Conservation (phyloP, 2,113 vertebrate species). For the Lagenorhynchus albirostris region DNA sequence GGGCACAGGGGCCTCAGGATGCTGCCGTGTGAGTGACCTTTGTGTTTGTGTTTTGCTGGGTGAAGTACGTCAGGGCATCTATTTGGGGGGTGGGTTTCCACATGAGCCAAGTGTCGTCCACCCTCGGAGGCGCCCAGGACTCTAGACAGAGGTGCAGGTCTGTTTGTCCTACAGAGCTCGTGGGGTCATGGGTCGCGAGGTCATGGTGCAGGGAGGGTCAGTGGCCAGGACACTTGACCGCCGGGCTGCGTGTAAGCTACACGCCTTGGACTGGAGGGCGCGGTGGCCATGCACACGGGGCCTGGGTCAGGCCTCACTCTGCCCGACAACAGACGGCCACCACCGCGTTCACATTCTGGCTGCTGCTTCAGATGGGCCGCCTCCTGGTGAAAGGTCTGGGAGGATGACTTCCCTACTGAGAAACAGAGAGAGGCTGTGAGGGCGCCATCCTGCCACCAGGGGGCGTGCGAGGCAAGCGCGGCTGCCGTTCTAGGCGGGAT, state of each 20-base stretch:
- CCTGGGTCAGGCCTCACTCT: neutral
- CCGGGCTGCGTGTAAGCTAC: neutral
- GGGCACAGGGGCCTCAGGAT: accelerated
- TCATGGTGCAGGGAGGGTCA: neutral
- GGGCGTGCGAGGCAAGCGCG: neutral
- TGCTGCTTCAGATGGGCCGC: neutral
- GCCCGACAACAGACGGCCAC: neutral
- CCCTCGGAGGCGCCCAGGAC: neutral
- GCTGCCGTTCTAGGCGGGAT: accelerated
- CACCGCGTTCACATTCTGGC: neutral
- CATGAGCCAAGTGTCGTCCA: neutral
- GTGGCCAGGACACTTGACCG: neutral
- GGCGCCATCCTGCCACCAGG: neutral
- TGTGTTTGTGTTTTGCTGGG: neutral
- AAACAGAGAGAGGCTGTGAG: neutral
- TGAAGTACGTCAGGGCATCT: neutral
- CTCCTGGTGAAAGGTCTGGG: neutral
- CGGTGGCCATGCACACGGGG: neutral
- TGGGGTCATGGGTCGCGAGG: neutral
- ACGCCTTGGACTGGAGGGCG: neutral
- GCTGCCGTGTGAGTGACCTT: neutral
- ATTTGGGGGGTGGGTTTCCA: neutral
- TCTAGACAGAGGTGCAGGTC: neutral
- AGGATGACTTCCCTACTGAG: neutral
- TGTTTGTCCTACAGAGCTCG: neutral